Evolutionary conservation across 2,113 vertebrate genomes (phyloP).

Genomic region (Pholis gunnellus): DNA sequence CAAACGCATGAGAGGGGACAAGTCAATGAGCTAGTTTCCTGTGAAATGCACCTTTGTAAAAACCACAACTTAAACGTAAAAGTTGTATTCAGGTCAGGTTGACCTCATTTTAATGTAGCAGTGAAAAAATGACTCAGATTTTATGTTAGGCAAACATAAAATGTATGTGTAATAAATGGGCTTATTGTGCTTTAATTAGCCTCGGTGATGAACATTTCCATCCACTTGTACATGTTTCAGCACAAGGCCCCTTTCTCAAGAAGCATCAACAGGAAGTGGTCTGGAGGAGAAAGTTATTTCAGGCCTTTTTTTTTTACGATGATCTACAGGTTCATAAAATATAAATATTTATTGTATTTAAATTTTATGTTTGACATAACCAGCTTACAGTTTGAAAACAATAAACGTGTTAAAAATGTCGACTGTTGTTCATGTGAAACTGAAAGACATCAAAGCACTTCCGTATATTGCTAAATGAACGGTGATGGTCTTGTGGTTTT

Average conservation of each 20-base stretch:
- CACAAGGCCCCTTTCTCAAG: neutral
- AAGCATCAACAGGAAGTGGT: slow-evolving; percentile 59
- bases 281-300: neutral
- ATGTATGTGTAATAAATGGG: neutral
- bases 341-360: neutral
- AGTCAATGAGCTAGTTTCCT: slow-evolving; percentile 48
- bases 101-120: no score
- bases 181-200: neutral
- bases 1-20: neutral
- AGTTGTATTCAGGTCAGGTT: no score
- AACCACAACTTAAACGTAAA: slow-evolving; percentile 23
- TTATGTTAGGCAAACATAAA: neutral
- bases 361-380: neutral
- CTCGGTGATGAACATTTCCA: neutral
- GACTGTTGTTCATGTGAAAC: neutral
- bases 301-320: neutral
- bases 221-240: neutral
- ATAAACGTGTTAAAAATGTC: neutral
- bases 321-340: neutral
- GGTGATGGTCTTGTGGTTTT: slow-evolving; percentile 65
- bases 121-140: no score
- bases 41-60: slow-evolving; percentile 16
- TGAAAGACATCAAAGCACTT: neutral
- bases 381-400: neutral
- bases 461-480: accelerated